phyloP scores from a whole-genome alignment of 1,140 invertebrate species.

The Calliphora vicina region DNA sequence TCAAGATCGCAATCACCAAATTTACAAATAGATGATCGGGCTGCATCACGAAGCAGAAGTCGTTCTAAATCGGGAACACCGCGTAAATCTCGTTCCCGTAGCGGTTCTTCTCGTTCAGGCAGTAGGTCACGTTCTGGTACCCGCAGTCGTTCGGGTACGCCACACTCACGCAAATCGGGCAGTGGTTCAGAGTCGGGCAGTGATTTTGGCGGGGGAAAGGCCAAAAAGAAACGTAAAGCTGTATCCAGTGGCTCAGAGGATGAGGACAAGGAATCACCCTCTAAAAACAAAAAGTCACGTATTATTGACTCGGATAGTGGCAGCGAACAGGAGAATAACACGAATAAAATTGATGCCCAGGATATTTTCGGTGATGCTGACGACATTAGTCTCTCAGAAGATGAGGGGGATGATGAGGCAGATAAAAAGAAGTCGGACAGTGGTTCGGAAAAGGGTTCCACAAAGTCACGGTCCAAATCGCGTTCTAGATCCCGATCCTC shows the following conservation, averaged over 20 bases:
- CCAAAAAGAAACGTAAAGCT: conserved; percentile 48
- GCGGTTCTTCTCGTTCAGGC: conserved; percentile 60
- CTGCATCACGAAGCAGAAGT: conserved; percentile 53
- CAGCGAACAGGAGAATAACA: conserved; percentile 47
- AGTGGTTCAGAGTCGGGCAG: conserved; percentile 62
- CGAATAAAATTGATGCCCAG: conserved; percentile 67
- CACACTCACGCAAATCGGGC: conserved; percentile 43
- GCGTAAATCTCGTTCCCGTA: conserved; percentile 65
- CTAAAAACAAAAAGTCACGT: conserved; percentile 64
- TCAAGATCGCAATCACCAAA: conserved; percentile 65
- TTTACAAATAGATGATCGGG: conserved; percentile 62
- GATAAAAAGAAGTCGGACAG: conserved; percentile 64
- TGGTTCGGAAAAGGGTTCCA: conserved; percentile 51
- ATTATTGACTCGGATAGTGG: conserved; percentile 67
- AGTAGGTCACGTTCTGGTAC: conserved; percentile 47
- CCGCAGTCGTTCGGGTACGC: conserved; percentile 49
- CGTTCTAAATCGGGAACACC: conserved; percentile 47
- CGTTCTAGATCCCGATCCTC: conserved; percentile 24
- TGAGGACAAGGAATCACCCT: conserved; percentile 42
- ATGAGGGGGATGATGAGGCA: conserved; percentile 69
- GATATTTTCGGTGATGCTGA: conserved; percentile 93
- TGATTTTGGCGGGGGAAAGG: conserved; percentile 57
- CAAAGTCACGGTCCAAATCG: conserved; percentile 46
- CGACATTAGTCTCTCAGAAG: conserved; percentile 86
- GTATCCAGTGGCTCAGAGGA: conserved; percentile 40